Evolutionary conservation across 2,113 vertebrate species (phyloP), one percentile per base, ranked within the genome.

Genomic region (Dasyurus viverrinus): DNA sequence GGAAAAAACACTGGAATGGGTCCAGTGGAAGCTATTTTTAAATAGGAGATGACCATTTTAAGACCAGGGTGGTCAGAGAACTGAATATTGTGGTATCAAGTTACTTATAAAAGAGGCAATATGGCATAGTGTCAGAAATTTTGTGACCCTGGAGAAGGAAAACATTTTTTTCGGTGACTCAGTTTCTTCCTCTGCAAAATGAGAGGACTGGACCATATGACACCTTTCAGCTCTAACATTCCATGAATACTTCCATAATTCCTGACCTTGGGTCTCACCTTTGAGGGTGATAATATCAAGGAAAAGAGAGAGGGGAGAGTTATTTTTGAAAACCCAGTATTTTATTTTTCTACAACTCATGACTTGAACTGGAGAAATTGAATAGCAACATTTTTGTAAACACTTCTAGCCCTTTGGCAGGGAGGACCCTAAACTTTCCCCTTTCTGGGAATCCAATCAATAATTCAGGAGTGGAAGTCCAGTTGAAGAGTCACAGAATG

Each of bases 31-130:
- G 68, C n/a, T 84, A 84, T 84, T 84, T 84, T 84, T 84, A 84
- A 84, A 84, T 84, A 36, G 68, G 68, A 84, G 68, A 84, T 7
- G n/a, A 84, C 2, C 68, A 84, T 84, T 84, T 84, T 84, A 84
- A 84, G n/a, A 84, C 68, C n/a, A 42, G 68, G 68, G 68, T 84
- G 68, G 68, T 84, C 68, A 84, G 68, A 84, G 68, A 84, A 84
- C 68, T 42, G 5, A 84, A 84, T 42, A 84, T n/a, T 84, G 68
- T 42, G n/a, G 68, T 42, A 10, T 84, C 68, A 84, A 84, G 68
- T 84, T 84, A 84, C 68, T 84, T 84, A n/a, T 84, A 84, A 84
- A 84, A 84, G 68, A 84, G n/a, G 68, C 68, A 84, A 42, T 84
- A 42, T 84, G 68, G 68, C 68, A 42, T 84, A 42, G n/a, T 42